Evolutionary conservation across 2,888 invertebrate species (phyloP), one percentile per base, ranked within the genome.

Genomic region (Habrosyne pyritoides): DNA sequence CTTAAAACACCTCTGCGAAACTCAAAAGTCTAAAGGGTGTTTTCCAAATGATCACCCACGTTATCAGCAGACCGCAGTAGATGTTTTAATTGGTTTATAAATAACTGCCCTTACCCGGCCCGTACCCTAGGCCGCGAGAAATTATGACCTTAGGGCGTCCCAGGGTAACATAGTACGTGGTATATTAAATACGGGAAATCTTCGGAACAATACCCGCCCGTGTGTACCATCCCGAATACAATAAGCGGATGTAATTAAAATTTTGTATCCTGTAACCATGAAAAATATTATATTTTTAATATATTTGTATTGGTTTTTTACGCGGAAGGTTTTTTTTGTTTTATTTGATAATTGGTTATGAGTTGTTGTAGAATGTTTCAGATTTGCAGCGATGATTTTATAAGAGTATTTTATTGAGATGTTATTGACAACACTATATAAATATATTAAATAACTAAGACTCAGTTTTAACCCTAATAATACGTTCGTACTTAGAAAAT

Each of bases 1-100:
- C 47, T 55, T 52, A 22, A 52, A 53, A 48, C 12, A 52, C 47
- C 51, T 47, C 47, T 54, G 18, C 5, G 50, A 30, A 55, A 71
- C 61, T 69, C 65, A 74, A 64, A 75, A 75, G 68, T 69, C 67
- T 61, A 78, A 75, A 71, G 77, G 77, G 79, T 75, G 68, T 71
- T 77, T 42, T 72, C 70, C 72, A 65, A 72, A 71, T 77, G 68
- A 81, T 77, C 77, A 77, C 70, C 63, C 78, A 72, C 78, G 82
- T 88, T 89, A 88, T 89, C 87, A 80, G 64, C 77, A 66, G 74
- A 73, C 78, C 69, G 73, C 89, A 85, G 86, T 79, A 82, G 77
- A 75, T 75, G 83, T 87, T 90, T 89, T 88, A 91, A 92, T 90
- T 89, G 90, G 84, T 90, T 87, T 90, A 89, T 91, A 90, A 92